Evolutionary conservation across 2,797 vertebrate species (phyloP).

Genomic region (Hydrolagus colliei): DNA sequence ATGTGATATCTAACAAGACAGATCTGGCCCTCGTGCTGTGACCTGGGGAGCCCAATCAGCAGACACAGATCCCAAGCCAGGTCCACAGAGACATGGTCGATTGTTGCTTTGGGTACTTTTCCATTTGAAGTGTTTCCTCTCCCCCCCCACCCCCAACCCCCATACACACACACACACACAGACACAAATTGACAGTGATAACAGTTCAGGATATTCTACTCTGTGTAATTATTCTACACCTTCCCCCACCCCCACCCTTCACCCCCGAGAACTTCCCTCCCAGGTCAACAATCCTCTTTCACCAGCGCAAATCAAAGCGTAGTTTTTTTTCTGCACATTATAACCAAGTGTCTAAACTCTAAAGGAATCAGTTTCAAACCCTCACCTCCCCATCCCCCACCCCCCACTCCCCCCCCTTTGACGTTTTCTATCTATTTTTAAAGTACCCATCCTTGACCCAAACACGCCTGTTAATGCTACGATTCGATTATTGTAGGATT

Average conservation of each 20-base stretch:
- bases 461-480: too few relatives aligned
- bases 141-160: too few relatives aligned
- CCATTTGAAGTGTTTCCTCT: not conserved
- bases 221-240: not conserved
- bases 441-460: not conserved
- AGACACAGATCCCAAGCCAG: not conserved
- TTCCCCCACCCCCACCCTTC: not conserved
- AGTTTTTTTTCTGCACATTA: not conserved
- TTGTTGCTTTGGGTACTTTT: not conserved
- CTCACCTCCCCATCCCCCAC: too few relatives aligned
- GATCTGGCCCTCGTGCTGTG: not conserved
- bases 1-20: not conserved
- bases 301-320: not conserved
- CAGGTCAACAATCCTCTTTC: not conserved
- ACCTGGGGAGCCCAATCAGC: too few relatives aligned
- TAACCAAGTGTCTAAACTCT: not conserved
- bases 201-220: not conserved
- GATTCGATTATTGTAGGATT: not conserved
- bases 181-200: not conserved
- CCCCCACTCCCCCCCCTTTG: too few relatives aligned
- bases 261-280: not conserved
- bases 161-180: too few relatives aligned
- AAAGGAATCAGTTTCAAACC: too few relatives aligned
- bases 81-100: not conserved
- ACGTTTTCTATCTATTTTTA: not conserved